Conservation (phyloP, 2,888 invertebrate species). For the Heliothis peltigera region DNA sequence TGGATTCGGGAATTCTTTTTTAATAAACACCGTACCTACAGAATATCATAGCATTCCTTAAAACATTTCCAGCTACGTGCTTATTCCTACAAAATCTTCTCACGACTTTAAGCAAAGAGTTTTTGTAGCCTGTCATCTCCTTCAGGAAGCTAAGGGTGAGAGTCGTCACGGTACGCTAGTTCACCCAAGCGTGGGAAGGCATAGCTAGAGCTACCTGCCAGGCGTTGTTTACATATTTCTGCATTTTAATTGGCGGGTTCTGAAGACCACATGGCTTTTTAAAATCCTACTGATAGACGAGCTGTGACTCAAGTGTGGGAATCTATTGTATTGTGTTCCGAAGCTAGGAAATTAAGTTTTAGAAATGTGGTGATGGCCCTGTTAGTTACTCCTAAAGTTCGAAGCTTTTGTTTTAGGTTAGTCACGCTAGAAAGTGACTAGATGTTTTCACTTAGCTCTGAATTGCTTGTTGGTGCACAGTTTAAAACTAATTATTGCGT, state of each 20-base stretch:
- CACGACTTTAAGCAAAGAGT: slow-evolving; percentile 40
- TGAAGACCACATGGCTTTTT: slow-evolving; percentile 1
- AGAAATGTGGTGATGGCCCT: slow-evolving; percentile 15
- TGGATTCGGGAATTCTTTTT: no score
- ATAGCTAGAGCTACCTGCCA: slow-evolving; percentile 34
- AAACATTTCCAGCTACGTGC: not conserved
- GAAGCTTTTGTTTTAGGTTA: slow-evolving; percentile 27
- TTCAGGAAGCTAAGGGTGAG: slow-evolving; percentile 64
- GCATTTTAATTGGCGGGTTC: slow-evolving; percentile 41
- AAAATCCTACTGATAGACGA: slow-evolving; percentile 10
- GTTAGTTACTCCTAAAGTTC: slow-evolving; percentile 28
- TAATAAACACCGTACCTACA: no score
- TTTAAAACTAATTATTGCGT: no score
- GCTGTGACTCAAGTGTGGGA: slow-evolving; percentile 45
- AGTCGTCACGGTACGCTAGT: slow-evolving; percentile 63
- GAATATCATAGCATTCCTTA: slow-evolving; percentile 1
- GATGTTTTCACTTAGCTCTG: slow-evolving; percentile 42
- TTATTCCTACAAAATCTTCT: slow-evolving; percentile 36
- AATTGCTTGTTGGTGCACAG: slow-evolving; percentile 6
- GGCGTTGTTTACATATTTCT: slow-evolving; percentile 53
- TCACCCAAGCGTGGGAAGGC: slow-evolving; percentile 63
- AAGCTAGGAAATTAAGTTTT: not conserved
- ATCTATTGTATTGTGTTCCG: slow-evolving; percentile 16
- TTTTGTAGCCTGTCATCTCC: slow-evolving; percentile 52
- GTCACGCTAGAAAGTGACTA: slow-evolving; percentile 46